Evolutionary conservation across 2,113 vertebrate species (phyloP).

Genomic region (Brachionichthys hirsutus): DNA sequence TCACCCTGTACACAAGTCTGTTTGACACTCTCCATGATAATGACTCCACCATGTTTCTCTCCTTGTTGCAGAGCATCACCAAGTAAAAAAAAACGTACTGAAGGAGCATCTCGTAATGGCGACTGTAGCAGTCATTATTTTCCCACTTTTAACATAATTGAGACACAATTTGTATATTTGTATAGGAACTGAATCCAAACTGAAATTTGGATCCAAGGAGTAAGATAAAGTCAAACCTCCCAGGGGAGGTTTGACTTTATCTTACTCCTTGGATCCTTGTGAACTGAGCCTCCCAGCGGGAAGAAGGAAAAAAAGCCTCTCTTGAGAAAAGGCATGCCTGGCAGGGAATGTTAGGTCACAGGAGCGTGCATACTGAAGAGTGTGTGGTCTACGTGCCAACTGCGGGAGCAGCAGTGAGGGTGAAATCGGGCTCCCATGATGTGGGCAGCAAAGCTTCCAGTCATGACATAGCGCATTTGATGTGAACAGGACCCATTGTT

Average conservation of each 20-base stretch:
- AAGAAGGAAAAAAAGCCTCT: conserved; percentile 24
- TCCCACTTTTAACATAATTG: not conserved
- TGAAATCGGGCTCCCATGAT: conserved; percentile 39
- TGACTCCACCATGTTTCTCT: too few species aligned
- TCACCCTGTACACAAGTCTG: too few species aligned
- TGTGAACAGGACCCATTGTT: conserved; percentile 52
- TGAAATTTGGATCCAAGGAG: not conserved
- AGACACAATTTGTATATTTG: not conserved
- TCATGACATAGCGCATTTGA: conserved; percentile 68
- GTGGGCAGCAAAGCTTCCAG: conserved; percentile 55
- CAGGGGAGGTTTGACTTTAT: conserved; percentile 28
- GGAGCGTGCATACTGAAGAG: conserved; percentile 23
- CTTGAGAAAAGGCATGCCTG: conserved; percentile 41
- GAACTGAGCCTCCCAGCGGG: conserved; percentile 14
- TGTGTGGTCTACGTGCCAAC: conserved; percentile 24
- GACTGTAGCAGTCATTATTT: not conserved
- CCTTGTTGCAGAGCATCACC: too few species aligned
- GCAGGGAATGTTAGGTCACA: conserved; percentile 23
- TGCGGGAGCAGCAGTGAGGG: conserved; percentile 27
- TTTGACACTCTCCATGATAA: too few species aligned
- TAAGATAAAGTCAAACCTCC: not conserved
- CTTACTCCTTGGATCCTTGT: conserved; percentile 32
- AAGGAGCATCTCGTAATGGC: too few species aligned
- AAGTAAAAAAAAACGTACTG: too few species aligned
- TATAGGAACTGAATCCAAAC: not conserved